A percentile compares a stretch with the other conserved stretches of the same genome.
phyloP scores from a whole-genome alignment of 2,797 vertebrate species.

The Mormyrops boulengeri region DNA sequence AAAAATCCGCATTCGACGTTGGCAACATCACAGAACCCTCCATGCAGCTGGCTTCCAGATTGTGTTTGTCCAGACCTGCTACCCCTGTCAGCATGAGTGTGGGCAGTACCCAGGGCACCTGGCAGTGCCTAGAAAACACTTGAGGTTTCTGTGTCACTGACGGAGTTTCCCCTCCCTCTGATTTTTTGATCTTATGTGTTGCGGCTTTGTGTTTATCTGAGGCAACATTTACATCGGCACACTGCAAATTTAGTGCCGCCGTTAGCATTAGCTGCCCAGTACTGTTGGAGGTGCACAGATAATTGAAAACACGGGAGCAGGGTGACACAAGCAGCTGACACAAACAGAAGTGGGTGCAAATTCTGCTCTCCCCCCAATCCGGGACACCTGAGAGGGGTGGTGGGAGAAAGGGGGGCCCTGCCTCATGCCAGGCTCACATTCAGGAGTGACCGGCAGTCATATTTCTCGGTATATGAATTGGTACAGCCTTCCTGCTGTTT shows the following conservation, averaged over 20 bases:
- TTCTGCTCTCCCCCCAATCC: not conserved
- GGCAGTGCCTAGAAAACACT: conserved; percentile 41
- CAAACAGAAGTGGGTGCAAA: not conserved
- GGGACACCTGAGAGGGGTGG: not conserved
- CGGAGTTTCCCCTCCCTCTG: conserved; percentile 23
- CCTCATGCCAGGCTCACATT: not conserved
- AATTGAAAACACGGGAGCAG: not conserved
- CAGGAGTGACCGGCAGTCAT: not conserved
- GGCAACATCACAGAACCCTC: not conserved
- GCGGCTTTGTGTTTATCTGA: not conserved
- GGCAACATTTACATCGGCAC: not conserved
- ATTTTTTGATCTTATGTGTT: not conserved
- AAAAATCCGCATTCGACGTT: not conserved
- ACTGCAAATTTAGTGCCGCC: not conserved
- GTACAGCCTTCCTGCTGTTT: not conserved
- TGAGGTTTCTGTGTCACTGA: conserved; percentile 29
- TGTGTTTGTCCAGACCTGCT: not conserved
- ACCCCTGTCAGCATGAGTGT: not conserved
- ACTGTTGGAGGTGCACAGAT: not conserved
- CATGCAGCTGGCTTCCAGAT: conserved; percentile 5
- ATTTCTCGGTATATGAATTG: not conserved
- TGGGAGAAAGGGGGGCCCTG: not conserved
- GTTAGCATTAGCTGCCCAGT: not conserved
- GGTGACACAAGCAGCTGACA: not conserved
- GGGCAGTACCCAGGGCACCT: not conserved